Percentiles rank a stretch among this genome's conserved stretches.
These are phyloP conservation scores for Sturnus vulgaris DNA, from an alignment of 2,113 vertebrate species.

Conservation along the genomic window DNA sequence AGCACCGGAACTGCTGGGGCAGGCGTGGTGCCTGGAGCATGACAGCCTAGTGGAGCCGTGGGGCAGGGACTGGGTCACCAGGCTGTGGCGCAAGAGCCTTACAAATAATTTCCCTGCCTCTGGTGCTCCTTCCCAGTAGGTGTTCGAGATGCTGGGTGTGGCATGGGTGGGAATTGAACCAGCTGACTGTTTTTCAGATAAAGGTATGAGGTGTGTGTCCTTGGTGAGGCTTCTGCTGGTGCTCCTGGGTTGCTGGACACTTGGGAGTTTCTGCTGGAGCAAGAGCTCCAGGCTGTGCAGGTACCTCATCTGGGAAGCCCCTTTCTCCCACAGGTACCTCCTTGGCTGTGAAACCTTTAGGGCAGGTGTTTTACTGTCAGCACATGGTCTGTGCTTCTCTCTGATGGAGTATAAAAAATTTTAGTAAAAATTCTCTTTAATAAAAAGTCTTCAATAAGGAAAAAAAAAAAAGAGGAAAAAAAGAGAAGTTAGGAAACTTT, in stretches of 20 bases:
- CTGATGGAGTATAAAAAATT: not conserved
- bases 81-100: not conserved
- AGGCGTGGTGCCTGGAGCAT: not conserved
- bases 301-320: not conserved
- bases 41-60: not conserved
- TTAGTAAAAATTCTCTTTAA: not conserved
- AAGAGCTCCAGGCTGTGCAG: not conserved
- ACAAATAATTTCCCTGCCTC: not conserved
- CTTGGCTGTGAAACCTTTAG: not conserved
- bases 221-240: not conserved
- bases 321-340: not conserved
- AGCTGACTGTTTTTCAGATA: not conserved
- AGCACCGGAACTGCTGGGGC: not conserved
- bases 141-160: not conserved
- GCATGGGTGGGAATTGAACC: not conserved
- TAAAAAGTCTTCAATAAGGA: not conserved
- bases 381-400: not conserved
- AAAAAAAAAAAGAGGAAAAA: fast-evolving
- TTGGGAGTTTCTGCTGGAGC: not conserved
- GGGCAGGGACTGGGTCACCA: not conserved
- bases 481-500: not conserved
- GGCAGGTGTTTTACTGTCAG: not conserved
- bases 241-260: not conserved
- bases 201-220: not conserved
- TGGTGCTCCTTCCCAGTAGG: not conserved